Conservation (phyloP, 2,797 vertebrate species). For the Eupleurogrammus muticus region DNA sequence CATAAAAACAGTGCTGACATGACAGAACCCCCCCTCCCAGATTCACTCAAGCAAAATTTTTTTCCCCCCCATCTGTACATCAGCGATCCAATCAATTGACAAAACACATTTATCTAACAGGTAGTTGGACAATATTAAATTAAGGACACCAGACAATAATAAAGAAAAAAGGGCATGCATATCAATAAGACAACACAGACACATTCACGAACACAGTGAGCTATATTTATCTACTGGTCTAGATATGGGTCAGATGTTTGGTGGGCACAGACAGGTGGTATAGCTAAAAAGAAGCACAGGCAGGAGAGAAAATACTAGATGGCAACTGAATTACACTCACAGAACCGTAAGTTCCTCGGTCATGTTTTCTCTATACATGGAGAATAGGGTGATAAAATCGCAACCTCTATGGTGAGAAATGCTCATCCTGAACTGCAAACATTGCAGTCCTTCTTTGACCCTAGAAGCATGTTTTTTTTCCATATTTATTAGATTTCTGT, state of each 20-base stretch:
- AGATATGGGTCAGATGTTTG: slow-evolving; percentile 78
- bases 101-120: slow-evolving; percentile 3
- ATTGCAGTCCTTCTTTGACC: slow-evolving; percentile 33
- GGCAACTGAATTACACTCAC: slow-evolving; percentile 76
- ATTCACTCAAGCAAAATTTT: slow-evolving; percentile 23
- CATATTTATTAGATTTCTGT: slow-evolving; percentile 6
- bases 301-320: slow-evolving; percentile 68
- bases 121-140: slow-evolving; percentile 2
- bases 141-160: slow-evolving; percentile 32
- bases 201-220: slow-evolving; percentile 70
- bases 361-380: slow-evolving; percentile 26
- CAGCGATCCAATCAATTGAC: slow-evolving; percentile 19
- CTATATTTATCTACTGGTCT: slow-evolving; percentile 72
- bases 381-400: neutral
- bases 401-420: slow-evolving; percentile 8
- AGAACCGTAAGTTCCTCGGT: slow-evolving; percentile 73
- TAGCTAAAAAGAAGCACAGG: slow-evolving; percentile 57
- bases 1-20: neutral
- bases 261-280: slow-evolving; percentile 79
- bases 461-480: slow-evolving; percentile 9
- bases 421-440: slow-evolving; percentile 23
- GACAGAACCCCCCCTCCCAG: neutral
- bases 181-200: slow-evolving; percentile 67
- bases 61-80: slow-evolving; percentile 2
- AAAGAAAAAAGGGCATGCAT: slow-evolving; percentile 56